Conservation (phyloP, 1,140 invertebrate species). For the Drosophila navojoa region DNA sequence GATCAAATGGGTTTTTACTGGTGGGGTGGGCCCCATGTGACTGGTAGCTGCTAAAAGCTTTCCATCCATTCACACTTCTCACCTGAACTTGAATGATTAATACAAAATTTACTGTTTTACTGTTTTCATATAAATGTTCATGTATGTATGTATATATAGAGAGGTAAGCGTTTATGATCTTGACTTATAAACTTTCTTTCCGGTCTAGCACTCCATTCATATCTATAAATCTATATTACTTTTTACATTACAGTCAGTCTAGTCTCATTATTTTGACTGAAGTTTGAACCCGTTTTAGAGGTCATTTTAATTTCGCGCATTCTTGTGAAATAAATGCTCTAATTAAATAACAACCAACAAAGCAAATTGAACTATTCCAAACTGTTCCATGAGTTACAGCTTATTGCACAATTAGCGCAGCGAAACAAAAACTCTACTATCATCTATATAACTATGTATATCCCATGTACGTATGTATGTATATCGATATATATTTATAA, state of each 20-base stretch:
- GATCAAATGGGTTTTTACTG: constrained; percentile 17
- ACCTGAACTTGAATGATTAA: constrained; percentile 36
- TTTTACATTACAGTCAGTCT: too few species aligned
- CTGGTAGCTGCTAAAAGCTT: constrained; percentile 63
- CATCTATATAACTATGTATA: too few species aligned
- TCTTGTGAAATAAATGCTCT: constrained; percentile 3
- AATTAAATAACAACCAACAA: neutral
- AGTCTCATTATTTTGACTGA: neutral
- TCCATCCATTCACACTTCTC: constrained; percentile 45
- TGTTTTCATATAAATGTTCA: too few species aligned
- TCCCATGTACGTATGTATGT: too few species aligned
- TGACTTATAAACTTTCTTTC: constrained; percentile 9
- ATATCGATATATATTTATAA: too few species aligned
- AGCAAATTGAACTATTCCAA: neutral
- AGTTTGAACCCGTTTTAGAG: neutral
- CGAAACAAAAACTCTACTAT: neutral
- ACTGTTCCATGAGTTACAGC: neutral
- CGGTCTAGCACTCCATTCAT: neutral
- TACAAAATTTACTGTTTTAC: too few species aligned
- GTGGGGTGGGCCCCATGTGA: constrained; percentile 36
- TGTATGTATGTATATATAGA: too few species aligned
- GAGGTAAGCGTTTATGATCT: neutral
- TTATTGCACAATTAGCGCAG: neutral
- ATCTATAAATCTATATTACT: too few species aligned
- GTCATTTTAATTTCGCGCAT: constrained; percentile 5